These are phyloP conservation scores for Orycteropus afer DNA, from an alignment of 2,113 vertebrate genomes.

Conservation along the genomic window DNA sequence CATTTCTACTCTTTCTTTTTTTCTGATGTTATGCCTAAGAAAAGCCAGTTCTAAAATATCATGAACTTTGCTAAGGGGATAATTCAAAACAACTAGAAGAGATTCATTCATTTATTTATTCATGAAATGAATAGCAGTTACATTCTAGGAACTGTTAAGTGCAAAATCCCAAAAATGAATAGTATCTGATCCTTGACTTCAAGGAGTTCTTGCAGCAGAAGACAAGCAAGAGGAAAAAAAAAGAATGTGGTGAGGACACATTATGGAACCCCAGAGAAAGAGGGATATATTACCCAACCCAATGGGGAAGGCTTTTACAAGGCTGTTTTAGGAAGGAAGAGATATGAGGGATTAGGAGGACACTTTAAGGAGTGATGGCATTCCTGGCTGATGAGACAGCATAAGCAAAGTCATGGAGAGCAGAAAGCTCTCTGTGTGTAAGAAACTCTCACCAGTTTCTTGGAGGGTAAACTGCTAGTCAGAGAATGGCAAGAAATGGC, in stretches of 20 bases:
- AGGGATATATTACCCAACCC: background rate
- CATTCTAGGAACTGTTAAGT: background rate
- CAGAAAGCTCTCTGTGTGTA: background rate
- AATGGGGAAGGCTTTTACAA: background rate
- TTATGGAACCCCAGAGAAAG: background rate
- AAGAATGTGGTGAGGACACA: background rate
- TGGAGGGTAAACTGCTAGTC: background rate
- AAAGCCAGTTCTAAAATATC: background rate
- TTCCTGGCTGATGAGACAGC: background rate
- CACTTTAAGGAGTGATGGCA: rapidly evolving
- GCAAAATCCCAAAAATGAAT: background rate
- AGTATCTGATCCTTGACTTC: background rate
- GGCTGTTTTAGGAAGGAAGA: no score
- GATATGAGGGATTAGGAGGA: rapidly evolving
- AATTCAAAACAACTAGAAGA: background rate
- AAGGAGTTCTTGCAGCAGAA: background rate
- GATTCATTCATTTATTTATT: no score
- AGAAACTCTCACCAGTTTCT: background rate
- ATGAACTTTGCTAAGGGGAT: background rate
- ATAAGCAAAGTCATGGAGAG: background rate
- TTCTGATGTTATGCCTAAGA: background rate
- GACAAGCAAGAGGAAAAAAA: background rate
- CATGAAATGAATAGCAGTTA: background rate
- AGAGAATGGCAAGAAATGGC: background rate
- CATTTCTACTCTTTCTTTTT: background rate